Conservation (phyloP, 2,888 invertebrate genomes). For the Yponomeuta sedellus region DNA sequence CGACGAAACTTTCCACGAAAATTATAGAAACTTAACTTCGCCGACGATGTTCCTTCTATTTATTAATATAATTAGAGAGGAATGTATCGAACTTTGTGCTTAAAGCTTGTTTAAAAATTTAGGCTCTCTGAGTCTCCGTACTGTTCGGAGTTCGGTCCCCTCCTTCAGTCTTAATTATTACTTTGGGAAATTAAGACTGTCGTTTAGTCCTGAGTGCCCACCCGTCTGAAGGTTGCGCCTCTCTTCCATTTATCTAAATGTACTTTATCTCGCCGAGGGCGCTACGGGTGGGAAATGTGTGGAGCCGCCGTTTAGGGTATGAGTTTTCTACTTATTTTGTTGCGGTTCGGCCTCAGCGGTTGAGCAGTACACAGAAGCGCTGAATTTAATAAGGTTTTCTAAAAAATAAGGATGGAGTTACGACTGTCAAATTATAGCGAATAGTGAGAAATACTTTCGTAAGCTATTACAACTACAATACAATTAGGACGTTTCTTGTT, state of each 20-base stretch:
- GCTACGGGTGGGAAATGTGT: conserved; percentile 32
- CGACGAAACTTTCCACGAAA: neutral
- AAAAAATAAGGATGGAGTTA: no score
- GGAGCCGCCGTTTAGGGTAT: conserved; percentile 36
- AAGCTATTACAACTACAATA: no score
- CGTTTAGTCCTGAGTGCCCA: conserved; percentile 70
- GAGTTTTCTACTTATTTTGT: no score
- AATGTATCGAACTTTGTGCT: conserved; percentile 72
- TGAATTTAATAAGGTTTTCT: no score
- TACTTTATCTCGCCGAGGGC: conserved; percentile 67
- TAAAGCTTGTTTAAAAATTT: conserved; percentile 73
- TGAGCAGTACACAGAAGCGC: no score
- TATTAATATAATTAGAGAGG: conserved; percentile 68
- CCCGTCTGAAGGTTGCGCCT: conserved; percentile 56
- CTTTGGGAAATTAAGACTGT: conserved; percentile 77
- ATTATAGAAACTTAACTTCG: conserved; percentile 1
- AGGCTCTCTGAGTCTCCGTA: conserved; percentile 31
- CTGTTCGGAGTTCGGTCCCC: conserved; percentile 43
- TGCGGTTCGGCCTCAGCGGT: no score
- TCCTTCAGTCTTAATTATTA: conserved; percentile 77
- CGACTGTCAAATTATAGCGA: no score
- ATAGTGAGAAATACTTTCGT: no score
- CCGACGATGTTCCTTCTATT: conserved; percentile 31
- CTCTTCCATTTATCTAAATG: conserved; percentile 72
- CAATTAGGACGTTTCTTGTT: no score